Evolutionary conservation across 2,113 vertebrate genomes (phyloP), one percentile per base, ranked within the genome.

Genomic region (Perca flavescens): DNA sequence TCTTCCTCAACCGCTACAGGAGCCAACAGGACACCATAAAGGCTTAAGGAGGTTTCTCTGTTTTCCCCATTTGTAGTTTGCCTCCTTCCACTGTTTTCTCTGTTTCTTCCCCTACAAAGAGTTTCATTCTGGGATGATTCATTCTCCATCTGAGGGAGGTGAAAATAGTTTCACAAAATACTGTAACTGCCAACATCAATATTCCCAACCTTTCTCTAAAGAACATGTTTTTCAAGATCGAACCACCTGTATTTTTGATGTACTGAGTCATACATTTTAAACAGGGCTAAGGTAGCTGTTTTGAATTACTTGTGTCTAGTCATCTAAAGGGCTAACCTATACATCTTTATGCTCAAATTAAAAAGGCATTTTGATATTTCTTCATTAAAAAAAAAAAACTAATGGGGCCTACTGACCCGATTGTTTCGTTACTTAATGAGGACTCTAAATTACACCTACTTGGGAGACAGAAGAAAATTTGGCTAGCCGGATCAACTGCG

Each of bases 121-220:
- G 19, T 70, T 71, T 68, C 53, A 70, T 68, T 80, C 21, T 10
- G 8, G 64, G 47, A 86, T 83, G 64, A 89, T 57, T 91, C 74
- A 74, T 47, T 74, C 74, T 58, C 77, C 74, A 75, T 69, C 79
- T 74, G 66, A 80, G 76, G 76, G 54, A 54, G 64, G 60, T 46
- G 82, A 84, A 89, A 85, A 80, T 79, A 87, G 65, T n/a, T 79
- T 75, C 43, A 83, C 43, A 85, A 87, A 86, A 88, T 52, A 83
- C 71, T 65, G 4, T 62, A 69, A 72, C 40, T 61, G 74, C 68
- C 36, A 31, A 75, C 63, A 68, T 81, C 76, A 83, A 78, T 46
- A 58, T 67, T 71, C 16, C 2, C 11, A 52, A 43, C 16, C 64
- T 71, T 87, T 57, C 75, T 54, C 58, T 40, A 19, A 49, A 77